phyloP scores from a whole-genome alignment of 2,888 invertebrate genomes.

The Silvanus unidentatus region DNA sequence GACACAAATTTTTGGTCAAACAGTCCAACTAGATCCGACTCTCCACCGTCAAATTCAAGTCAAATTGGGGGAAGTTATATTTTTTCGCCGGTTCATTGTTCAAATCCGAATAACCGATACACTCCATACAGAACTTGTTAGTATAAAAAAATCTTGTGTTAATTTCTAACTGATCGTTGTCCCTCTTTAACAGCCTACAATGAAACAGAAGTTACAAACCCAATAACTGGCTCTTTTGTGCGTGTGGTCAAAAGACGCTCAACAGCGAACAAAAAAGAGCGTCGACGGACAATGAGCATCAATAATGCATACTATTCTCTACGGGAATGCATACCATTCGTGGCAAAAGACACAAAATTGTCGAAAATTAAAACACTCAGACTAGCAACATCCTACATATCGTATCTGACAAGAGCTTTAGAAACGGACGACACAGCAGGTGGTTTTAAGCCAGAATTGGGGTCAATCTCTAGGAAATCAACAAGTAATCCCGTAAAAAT shows the following conservation, averaged over 20 bases:
- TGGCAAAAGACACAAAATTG: conserved; percentile 90
- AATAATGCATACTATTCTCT: conserved; percentile 92
- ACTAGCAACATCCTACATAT: conserved; percentile 87
- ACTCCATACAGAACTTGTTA: conserved; percentile 27
- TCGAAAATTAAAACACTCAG: conserved; percentile 94
- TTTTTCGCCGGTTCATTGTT: conserved; percentile 31
- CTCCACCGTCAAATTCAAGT: conserved; percentile 35
- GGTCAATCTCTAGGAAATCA: conserved; percentile 41
- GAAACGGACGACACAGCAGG: conserved; percentile 80
- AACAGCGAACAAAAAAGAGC: conserved; percentile 92
- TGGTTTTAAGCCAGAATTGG: conserved; percentile 82
- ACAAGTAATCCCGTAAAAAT: conserved; percentile 31
- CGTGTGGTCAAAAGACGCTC: conserved; percentile 71
- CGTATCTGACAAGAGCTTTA: conserved; percentile 84
- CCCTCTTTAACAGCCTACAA: not conserved
- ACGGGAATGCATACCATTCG: conserved; percentile 91
- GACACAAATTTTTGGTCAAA: conserved; percentile 43
- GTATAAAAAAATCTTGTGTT: conserved; percentile 7
- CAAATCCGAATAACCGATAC: conserved; percentile 20
- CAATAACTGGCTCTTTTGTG: conserved; percentile 42
- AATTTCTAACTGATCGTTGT: not conserved
- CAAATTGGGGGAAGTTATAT: conserved; percentile 27
- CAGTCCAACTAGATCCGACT: conserved; percentile 40
- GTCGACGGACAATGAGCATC: conserved; percentile 86
- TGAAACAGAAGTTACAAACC: conserved; percentile 17